Percentiles rank a stretch among this genome's conserved stretches.
Conservation (phyloP, 2,888 invertebrate genomes). For the Campoplex capitator region DNA sequence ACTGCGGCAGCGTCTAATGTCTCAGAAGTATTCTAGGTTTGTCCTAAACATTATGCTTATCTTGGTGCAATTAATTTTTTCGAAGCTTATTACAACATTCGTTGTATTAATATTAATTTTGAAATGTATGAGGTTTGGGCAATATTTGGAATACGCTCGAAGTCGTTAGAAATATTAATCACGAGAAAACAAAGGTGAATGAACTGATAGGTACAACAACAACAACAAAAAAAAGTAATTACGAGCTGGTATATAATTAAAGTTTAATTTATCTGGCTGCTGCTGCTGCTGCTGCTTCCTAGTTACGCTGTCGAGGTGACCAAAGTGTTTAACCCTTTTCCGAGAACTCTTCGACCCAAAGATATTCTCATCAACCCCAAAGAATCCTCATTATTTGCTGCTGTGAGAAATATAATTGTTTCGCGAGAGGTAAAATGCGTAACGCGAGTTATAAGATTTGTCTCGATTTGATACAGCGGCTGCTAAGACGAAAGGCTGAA, state of each 20-base stretch:
- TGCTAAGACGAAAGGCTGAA: conserved; percentile 49
- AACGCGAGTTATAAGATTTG: conserved; percentile 54
- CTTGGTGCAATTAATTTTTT: not conserved
- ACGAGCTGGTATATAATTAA: not conserved
- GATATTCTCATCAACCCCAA: conserved; percentile 43
- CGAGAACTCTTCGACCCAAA: conserved; percentile 44
- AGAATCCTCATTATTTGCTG: conserved; percentile 7
- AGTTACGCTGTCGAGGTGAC: conserved; percentile 30
- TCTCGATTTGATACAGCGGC: conserved; percentile 63
- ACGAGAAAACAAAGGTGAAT: not conserved
- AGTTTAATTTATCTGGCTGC: conserved; percentile 7
- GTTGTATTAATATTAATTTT: not conserved
- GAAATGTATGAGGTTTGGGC: not conserved
- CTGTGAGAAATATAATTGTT: conserved; percentile 63
- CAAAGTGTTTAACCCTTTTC: conserved; percentile 36
- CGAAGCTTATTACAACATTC: not conserved
- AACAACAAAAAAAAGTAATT: not conserved
- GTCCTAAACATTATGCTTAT: not conserved
- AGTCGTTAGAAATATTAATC: not conserved
- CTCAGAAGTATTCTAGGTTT: not conserved
- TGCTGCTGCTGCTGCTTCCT: not conserved
- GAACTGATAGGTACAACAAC: not conserved
- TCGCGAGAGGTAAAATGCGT: conserved; percentile 58
- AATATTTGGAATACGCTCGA: not conserved
- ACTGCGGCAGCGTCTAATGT: not conserved